These are phyloP conservation scores for Halcyon leucocephala DNA, from an alignment of 2,797 vertebrate genomes.

Conservation along the genomic window DNA sequence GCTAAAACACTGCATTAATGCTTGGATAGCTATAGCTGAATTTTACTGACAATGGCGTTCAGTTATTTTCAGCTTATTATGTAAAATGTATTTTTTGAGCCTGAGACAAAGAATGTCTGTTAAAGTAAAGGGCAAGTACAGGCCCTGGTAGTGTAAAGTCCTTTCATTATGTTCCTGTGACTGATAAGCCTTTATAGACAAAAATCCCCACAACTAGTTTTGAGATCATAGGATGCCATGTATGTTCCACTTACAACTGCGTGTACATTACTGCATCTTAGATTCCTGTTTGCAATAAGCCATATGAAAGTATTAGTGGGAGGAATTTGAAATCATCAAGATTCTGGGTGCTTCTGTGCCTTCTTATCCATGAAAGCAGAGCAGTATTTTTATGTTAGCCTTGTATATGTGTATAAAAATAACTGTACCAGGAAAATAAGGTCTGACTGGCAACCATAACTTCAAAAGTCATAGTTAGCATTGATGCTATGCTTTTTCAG, in stretches of 20 bases:
- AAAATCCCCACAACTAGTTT: neutral
- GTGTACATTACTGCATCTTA: neutral
- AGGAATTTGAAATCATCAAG: neutral
- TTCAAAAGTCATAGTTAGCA: neutral
- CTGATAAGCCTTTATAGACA: neutral
- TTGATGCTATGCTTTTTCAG: neutral
- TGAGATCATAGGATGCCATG: neutral
- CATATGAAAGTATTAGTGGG: neutral
- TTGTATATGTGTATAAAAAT: neutral
- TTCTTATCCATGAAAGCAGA: neutral
- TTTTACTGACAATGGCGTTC: neutral
- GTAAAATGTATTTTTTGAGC: neutral
- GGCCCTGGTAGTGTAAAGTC: neutral
- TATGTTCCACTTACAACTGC: neutral
- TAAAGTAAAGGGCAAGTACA: neutral
- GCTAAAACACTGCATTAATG: neutral
- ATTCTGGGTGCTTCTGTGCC: neutral
- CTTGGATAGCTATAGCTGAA: neutral
- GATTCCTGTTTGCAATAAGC: neutral
- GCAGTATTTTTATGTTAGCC: neutral
- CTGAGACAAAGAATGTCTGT: neutral
- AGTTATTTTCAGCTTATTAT: neutral
- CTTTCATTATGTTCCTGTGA: neutral
- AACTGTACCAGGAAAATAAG: neutral
- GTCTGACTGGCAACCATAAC: neutral